Conservation (phyloP, 1,140 invertebrate species). For the Sitodiplosis mosellana region DNA sequence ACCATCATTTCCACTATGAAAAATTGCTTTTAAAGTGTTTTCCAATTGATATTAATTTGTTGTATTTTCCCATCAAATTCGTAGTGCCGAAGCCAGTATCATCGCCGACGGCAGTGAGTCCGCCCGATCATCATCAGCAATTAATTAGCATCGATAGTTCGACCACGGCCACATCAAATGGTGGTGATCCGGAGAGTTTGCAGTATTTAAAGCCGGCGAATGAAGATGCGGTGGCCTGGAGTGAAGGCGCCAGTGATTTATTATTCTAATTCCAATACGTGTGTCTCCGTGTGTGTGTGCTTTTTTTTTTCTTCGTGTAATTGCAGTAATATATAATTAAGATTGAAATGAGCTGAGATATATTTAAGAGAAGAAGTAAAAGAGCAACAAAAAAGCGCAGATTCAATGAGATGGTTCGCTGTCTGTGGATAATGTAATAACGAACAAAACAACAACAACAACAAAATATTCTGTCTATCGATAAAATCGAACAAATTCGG, state of each 20-base stretch:
- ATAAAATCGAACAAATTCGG: too few species aligned
- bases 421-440: too few species aligned
- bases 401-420: too few species aligned
- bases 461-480: too few species aligned
- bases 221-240: conserved; percentile 35
- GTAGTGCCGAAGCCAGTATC: conserved; percentile 13
- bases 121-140: not conserved
- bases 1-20: too few species aligned
- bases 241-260: conserved; percentile 41
- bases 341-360: too few species aligned
- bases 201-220: conserved; percentile 35
- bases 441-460: too few species aligned
- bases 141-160: not conserved
- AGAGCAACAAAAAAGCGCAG: too few species aligned
- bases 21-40: too few species aligned
- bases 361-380: too few species aligned
- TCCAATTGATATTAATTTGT: too few species aligned
- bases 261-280: conserved; percentile 28
- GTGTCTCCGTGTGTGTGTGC: not conserved
- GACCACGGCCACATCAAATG: conserved; percentile 2
- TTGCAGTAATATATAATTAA: too few species aligned
- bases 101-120: not conserved
- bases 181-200: conserved; percentile 1
- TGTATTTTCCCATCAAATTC: conserved; percentile 7
- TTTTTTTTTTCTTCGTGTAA: not conserved